phyloP scores from a whole-genome alignment of 2,797 vertebrate genomes.

The Tenualosa ilisha region DNA sequence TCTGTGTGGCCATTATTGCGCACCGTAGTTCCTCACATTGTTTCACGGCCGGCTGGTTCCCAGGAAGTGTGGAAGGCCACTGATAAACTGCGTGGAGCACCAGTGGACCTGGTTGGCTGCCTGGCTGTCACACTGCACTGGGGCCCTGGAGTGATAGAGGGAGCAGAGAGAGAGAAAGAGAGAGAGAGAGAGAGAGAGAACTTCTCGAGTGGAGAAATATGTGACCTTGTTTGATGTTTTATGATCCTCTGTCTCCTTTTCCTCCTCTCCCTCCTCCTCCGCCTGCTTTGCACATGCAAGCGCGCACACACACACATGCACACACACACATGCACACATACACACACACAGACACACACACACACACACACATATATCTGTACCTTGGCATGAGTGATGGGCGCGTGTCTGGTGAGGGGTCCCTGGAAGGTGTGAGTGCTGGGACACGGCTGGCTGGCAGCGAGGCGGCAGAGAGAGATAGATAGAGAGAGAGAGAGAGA shows the following conservation, averaged over 20 bases:
- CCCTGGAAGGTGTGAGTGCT: not conserved
- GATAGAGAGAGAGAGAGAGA: no score
- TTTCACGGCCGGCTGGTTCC: not conserved
- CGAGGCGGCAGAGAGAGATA: constrained; percentile 23
- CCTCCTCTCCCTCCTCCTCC: not conserved
- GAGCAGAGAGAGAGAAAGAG: no score
- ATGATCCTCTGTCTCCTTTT: constrained; percentile 9
- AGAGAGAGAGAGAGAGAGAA: no score
- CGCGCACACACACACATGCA: not conserved
- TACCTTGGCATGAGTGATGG: constrained; percentile 31
- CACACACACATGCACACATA: constrained; percentile 23
- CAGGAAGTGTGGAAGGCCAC: not conserved
- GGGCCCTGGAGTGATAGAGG: not conserved
- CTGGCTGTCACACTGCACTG: not conserved
- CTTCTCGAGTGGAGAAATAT: not conserved
- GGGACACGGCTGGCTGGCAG: constrained; percentile 40
- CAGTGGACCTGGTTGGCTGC: not conserved
- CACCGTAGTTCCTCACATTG: not conserved
- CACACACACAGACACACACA: not conserved
- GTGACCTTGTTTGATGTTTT: constrained; percentile 19
- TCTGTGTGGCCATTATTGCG: not conserved
- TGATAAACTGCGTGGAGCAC: not conserved
- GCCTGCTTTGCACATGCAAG: not conserved
- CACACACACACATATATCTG: not conserved
- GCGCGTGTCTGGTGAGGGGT: not conserved